phyloP scores from a whole-genome alignment of 1,140 invertebrate genomes.

The Galendromus occidentalis region DNA sequence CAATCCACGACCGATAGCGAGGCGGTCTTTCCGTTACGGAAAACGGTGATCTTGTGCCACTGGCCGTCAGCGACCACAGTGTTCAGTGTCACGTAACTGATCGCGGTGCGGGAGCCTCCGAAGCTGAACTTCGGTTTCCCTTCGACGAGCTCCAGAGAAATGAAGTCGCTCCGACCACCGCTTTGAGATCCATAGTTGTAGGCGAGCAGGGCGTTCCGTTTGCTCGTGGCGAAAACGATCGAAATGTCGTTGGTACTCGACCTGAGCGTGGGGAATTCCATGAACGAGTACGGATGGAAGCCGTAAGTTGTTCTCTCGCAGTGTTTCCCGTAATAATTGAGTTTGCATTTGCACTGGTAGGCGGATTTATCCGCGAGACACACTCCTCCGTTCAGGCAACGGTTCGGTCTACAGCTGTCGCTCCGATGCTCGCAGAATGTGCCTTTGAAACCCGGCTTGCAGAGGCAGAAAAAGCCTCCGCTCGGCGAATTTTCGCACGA shows the following conservation, averaged over 20 bases:
- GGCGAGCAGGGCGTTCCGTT: conserved; percentile 56
- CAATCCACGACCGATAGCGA: background rate
- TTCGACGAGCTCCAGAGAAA: conserved; percentile 64
- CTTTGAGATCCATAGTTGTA: conserved; percentile 72
- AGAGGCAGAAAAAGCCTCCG: conserved; percentile 69
- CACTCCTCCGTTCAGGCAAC: conserved; percentile 60
- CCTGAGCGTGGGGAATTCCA: conserved; percentile 62
- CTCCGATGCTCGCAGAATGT: conserved; percentile 63
- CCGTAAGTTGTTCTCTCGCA: conserved; percentile 74
- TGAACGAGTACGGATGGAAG: conserved; percentile 67
- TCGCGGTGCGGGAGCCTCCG: conserved; percentile 61
- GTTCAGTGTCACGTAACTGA: conserved; percentile 46
- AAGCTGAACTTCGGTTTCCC: conserved; percentile 69
- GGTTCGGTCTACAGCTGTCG: conserved; percentile 71
- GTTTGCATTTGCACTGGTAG: conserved; percentile 65
- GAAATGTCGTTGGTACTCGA: conserved; percentile 72
- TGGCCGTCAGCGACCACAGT: conserved; percentile 54
- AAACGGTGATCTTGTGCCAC: conserved; percentile 78
- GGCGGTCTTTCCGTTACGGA: conserved; percentile 45
- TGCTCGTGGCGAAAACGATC: conserved; percentile 71
- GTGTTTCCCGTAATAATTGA: conserved; percentile 57
- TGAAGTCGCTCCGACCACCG: conserved; percentile 70
- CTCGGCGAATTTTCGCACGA: conserved; percentile 66
- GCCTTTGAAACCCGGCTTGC: conserved; percentile 64
- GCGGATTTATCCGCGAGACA: conserved; percentile 50